phyloP scores from a whole-genome alignment of 2,888 invertebrate species.

The Drosophila nr. fundita region DNA sequence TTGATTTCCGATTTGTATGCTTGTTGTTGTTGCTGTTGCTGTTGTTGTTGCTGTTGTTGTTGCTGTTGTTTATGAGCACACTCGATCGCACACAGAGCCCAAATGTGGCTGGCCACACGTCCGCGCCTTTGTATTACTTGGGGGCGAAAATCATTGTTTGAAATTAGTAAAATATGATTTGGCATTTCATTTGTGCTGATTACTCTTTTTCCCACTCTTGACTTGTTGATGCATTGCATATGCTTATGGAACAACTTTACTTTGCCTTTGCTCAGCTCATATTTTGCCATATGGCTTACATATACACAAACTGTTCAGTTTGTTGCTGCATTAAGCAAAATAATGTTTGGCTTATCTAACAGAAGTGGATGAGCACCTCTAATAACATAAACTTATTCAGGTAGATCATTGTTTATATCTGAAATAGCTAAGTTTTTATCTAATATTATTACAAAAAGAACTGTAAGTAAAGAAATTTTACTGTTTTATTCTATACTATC shows the following conservation, averaged over 20 bases:
- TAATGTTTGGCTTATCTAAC: conserved; percentile 1
- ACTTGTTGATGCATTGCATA: conserved; percentile 43
- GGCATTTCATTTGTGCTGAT: conserved; percentile 40
- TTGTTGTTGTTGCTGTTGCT: conserved; percentile 41
- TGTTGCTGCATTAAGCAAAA: neutral
- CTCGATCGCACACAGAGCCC: conserved; percentile 46
- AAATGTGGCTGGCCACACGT: conserved; percentile 68
- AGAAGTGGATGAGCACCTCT: neutral
- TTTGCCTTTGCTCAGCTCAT: conserved; percentile 41
- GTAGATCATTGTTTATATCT: neutral
- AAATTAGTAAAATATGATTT: conserved; percentile 72
- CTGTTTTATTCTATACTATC: neutral
- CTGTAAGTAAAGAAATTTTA: neutral
- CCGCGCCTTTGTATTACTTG: conserved; percentile 34
- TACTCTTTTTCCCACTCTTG: neutral
- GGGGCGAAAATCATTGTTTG: conserved; percentile 35
- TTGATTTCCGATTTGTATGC: conserved; percentile 72
- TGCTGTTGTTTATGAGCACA: conserved; percentile 46
- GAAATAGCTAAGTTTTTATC: too few relatives aligned
- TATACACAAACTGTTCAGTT: conserved; percentile 1
- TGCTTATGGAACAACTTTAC: conserved; percentile 27
- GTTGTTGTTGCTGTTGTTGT: conserved; percentile 39
- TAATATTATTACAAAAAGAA: too few relatives aligned
- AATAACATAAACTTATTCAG: neutral
- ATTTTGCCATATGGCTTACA: conserved; percentile 32